phyloP scores from a whole-genome alignment of 1,140 invertebrate species.

The Ceratitis capitata region DNA sequence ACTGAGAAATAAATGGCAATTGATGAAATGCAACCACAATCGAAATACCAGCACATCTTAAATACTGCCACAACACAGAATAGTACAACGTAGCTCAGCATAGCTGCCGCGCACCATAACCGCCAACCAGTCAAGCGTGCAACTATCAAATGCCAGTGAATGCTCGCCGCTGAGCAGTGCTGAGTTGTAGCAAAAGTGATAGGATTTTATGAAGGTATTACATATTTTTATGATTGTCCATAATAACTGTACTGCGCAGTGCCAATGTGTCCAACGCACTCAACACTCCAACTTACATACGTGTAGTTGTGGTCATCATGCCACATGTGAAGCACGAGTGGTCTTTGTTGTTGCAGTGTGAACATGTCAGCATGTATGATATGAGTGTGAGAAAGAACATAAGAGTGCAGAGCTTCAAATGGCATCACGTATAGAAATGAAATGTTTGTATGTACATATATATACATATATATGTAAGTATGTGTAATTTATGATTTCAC shows the following conservation, averaged over 20 bases:
- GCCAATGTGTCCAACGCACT: neutral
- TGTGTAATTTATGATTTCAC: slow-evolving; percentile 27
- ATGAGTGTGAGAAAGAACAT: neutral
- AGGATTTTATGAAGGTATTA: neutral
- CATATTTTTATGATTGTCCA: slow-evolving; percentile 24
- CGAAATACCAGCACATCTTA: neutral
- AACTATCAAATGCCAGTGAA: neutral
- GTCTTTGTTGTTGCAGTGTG: neutral
- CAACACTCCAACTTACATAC: neutral
- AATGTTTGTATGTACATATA: too few relatives aligned
- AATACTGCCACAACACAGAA: neutral
- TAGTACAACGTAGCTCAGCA: neutral
- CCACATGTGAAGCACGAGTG: neutral
- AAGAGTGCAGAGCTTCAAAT: neutral
- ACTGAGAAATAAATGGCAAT: neutral
- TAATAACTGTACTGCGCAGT: neutral
- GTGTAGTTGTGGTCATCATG: neutral
- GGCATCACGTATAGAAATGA: neutral
- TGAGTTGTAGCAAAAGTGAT: neutral
- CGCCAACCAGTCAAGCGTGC: neutral
- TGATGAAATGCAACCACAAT: slow-evolving; percentile 1
- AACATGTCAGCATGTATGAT: neutral
- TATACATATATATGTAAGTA: neutral
- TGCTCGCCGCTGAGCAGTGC: neutral
- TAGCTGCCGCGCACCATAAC: neutral